These are phyloP conservation scores for Listronotus bonariensis DNA, from an alignment of 1,140 invertebrate genomes.

Conservation along the genomic window DNA sequence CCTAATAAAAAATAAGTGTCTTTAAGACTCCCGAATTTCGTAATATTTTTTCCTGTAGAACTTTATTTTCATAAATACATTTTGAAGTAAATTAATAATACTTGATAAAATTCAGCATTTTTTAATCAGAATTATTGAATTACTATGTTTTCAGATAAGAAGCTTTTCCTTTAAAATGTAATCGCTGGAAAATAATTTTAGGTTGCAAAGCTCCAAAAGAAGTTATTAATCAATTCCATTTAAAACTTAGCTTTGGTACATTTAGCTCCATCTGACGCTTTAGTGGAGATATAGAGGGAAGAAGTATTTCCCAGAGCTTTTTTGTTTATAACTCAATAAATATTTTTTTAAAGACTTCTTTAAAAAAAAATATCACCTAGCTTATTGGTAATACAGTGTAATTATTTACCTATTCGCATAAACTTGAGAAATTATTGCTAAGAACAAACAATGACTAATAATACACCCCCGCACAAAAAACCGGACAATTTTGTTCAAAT, in stretches of 20 bases:
- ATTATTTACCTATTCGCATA: no score
- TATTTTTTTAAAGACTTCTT: no score
- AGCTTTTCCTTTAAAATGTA: conserved; percentile 16
- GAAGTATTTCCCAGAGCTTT: no score
- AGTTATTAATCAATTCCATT: conserved; percentile 2
- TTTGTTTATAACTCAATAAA: no score
- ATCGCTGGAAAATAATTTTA: conserved; percentile 15
- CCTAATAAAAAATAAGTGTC: no score
- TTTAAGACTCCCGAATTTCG: background rate
- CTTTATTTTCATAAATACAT: background rate
- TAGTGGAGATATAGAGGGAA: no score
- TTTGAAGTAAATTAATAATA: background rate
- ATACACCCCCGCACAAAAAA: no score
- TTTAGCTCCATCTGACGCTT: background rate
- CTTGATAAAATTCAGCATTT: background rate
- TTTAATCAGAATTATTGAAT: conserved; percentile 8
- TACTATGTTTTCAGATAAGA: conserved; percentile 8
- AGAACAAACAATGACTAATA: no score
- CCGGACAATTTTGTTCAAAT: no score
- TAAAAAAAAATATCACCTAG: no score
- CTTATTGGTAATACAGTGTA: no score
- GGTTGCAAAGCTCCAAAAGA: conserved; percentile 1
- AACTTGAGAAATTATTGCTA: no score
- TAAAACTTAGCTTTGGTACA: background rate
- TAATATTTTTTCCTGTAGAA: background rate